phyloP scores from a whole-genome alignment of 2,888 invertebrate species.

The Polyommatus icarus region DNA sequence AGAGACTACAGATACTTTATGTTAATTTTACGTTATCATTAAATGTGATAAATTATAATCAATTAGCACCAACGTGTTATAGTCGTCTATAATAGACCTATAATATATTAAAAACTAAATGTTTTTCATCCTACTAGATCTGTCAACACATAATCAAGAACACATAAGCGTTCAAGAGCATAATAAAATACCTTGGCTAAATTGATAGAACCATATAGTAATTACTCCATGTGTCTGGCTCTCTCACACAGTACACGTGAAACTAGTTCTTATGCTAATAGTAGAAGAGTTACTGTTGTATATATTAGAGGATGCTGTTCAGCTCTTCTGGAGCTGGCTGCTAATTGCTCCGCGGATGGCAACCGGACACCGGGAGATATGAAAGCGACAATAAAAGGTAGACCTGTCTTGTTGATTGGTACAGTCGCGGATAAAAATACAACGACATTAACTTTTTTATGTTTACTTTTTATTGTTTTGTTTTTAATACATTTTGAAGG shows the following conservation, averaged over 20 bases:
- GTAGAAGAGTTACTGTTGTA: slow-evolving; percentile 33
- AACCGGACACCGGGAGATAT: slow-evolving; percentile 74
- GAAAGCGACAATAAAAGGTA: slow-evolving; percentile 78
- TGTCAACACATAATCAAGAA: slow-evolving; percentile 27
- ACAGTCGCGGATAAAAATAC: slow-evolving; percentile 47
- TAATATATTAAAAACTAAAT: not conserved
- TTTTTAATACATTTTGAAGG: slow-evolving; percentile 11
- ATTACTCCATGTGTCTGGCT: slow-evolving; percentile 43
- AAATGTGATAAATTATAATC: no score
- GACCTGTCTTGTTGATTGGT: slow-evolving; percentile 74
- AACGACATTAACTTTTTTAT: slow-evolving; percentile 18
- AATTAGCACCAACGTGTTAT: not conserved
- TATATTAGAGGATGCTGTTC: slow-evolving; percentile 31
- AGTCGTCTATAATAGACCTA: not conserved
- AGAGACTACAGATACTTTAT: no score
- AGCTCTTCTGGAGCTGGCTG: slow-evolving; percentile 47
- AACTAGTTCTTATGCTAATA: slow-evolving; percentile 28
- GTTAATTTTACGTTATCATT: no score
- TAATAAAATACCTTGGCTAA: slow-evolving; percentile 47
- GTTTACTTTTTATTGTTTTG: slow-evolving; percentile 23
- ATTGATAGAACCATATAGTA: slow-evolving; percentile 49
- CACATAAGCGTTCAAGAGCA: slow-evolving; percentile 38
- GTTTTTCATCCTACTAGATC: not conserved
- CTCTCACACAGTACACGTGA: not conserved
- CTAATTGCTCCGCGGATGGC: slow-evolving; percentile 71